Evolutionary conservation across 2,888 invertebrate genomes (phyloP).

Genomic region (Calameuta filiformis): DNA sequence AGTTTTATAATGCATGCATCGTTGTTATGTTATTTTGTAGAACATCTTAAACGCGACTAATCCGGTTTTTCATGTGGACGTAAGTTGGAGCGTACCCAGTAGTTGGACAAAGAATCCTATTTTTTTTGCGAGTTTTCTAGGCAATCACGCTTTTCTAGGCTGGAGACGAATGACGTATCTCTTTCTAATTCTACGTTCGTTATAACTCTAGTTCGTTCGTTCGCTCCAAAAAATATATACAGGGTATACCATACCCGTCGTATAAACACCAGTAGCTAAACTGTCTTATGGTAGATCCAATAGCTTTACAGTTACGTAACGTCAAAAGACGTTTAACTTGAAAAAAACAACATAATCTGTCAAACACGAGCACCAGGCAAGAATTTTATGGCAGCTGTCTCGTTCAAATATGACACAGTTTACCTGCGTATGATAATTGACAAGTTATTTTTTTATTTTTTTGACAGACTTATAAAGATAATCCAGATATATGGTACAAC

Average conservation of each 20-base stretch:
- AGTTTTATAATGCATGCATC: slow-evolving; percentile 59
- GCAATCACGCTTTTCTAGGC: slow-evolving; percentile 46
- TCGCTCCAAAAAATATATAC: not conserved
- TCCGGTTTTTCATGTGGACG: slow-evolving; percentile 66
- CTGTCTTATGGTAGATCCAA: not conserved
- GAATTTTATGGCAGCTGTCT: not conserved
- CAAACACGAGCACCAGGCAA: not conserved
- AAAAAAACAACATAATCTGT: not conserved
- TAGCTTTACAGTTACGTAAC: not conserved
- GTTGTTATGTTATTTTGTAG: slow-evolving; percentile 65
- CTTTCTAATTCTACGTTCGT: not conserved
- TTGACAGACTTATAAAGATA: not conserved
- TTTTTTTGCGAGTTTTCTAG: slow-evolving; percentile 40
- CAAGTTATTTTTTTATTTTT: not conserved
- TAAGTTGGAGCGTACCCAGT: slow-evolving; percentile 64
- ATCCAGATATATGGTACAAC: not conserved
- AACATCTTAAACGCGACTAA: slow-evolving; percentile 67
- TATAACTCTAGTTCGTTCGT: not conserved
- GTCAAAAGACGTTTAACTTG: not conserved
- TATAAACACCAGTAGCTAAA: not conserved
- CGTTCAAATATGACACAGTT: not conserved
- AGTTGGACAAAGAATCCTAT: slow-evolving; percentile 42
- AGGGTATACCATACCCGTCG: not conserved
- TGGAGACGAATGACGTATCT: slow-evolving; percentile 5
- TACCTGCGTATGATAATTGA: not conserved